A percentile compares a stretch with the other conserved stretches of the same genome.
phyloP scores from a whole-genome alignment of 2,888 invertebrate species.

The Cynaeus angustus region DNA sequence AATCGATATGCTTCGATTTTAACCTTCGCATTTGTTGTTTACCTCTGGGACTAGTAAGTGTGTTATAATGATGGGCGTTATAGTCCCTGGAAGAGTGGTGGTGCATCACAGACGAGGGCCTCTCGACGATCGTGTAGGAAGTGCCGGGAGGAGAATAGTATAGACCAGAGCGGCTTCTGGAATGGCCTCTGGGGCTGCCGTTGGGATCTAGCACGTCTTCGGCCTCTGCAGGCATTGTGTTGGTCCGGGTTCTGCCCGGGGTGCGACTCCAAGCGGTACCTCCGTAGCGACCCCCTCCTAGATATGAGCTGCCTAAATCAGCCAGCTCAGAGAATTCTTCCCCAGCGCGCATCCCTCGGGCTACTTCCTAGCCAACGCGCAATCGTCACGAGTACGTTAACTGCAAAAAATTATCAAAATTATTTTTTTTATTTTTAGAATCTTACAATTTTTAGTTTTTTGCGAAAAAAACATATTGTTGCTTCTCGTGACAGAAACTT shows the following conservation, averaged over 20 bases:
- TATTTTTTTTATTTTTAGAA: no score
- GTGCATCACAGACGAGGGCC: conserved; percentile 79
- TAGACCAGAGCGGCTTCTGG: conserved; percentile 79
- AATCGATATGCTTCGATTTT: background rate
- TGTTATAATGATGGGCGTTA: conserved; percentile 70
- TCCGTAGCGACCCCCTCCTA: conserved; percentile 61
- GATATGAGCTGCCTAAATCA: conserved; percentile 69
- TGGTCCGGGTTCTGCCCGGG: conserved; percentile 72
- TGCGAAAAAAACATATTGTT: no score
- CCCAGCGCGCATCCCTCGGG: conserved; percentile 68
- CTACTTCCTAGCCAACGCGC: conserved; percentile 63
- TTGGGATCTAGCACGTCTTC: conserved; percentile 75
- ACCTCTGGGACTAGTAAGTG: conserved; percentile 67
- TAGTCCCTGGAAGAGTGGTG: conserved; percentile 72
- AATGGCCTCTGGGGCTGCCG: conserved; percentile 68
- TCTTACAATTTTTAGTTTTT: no score
- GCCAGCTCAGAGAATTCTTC: conserved; percentile 71
- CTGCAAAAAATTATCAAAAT: conserved; percentile 59
- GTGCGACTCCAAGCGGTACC: conserved; percentile 67
- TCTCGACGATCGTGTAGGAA: conserved; percentile 90
- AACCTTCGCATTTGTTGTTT: conserved; percentile 34
- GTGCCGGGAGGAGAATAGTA: conserved; percentile 93
- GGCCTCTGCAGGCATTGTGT: conserved; percentile 75
- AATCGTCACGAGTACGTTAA: conserved; percentile 69
- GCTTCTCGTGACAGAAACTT: no score